Base-by-base conservation (phyloP, 1,140 invertebrate genomes). In the Saccostrea cuccullata region DNA sequence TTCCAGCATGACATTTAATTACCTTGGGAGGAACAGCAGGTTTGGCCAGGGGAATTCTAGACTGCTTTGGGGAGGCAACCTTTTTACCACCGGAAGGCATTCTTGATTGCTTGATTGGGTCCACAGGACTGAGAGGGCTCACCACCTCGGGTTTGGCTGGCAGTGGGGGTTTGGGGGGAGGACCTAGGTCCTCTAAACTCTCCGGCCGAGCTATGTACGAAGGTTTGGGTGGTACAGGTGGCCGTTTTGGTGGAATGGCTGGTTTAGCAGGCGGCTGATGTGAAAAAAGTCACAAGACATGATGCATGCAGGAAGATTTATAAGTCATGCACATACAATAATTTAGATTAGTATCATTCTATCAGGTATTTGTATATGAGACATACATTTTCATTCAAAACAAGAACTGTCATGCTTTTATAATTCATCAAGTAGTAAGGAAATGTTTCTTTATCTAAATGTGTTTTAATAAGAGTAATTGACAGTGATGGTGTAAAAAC, bases 181-280 rank as follows among this genome's bases (percentile, higher is more conserved):
- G 85, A 17, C 73, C 77, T 30, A 67, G 13, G n/a, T 89, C 85
- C 70, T 87, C 86, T 23, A 86, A 15, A 30, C 60, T 82, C 26
- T 86, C 86, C 23, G 67, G 86, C 17, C 84, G 86, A 86, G 77
- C 70, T 23, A 90, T 55, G 30, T 58, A 40, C 17, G 64, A 55
- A 4, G 86, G 88, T 70, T 91, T 91, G 2, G 90, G 90, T n/a
- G 90, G 90, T 23, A 91, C 87, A 23, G 90, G 90, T 20, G 90
- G 90, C 26, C 88, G 73, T 55, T 87, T 89, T 55, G 87, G 56
- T 55, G 77, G 82, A 82, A 87, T 47, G 17, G 82, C 77, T 64
- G 86, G 86, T 58, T 87, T 87, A 64, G 58, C 77, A 83, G 86
- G 77, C n/a, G 82, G 82, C 86, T 87, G 82, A 84, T 60, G 67